Percentiles rank a stretch among this genome's conserved stretches.
Evolutionary conservation across 2,113 vertebrate genomes (phyloP).

Genomic region (Dendrocopos noguchii): DNA sequence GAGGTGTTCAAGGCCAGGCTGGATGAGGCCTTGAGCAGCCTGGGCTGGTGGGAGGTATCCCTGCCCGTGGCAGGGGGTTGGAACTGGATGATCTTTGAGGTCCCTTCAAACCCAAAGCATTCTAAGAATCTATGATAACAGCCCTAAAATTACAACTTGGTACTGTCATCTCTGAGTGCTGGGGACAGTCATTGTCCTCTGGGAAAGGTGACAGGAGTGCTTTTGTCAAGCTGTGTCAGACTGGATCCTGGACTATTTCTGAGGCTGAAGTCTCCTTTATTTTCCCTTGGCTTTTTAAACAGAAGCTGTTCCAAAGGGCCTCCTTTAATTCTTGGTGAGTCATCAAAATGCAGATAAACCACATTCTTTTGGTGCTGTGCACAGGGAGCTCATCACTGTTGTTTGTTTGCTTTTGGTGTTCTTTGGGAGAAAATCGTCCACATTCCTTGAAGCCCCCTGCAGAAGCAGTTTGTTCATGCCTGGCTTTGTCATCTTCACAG

Average conservation of each 20-base stretch:
- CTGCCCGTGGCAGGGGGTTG: no score
- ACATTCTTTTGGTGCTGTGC: slow-evolving; percentile 71
- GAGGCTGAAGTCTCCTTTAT: slow-evolving; percentile 13
- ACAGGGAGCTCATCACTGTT: slow-evolving; percentile 34
- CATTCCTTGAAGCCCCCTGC: neutral
- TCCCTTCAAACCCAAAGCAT: no score
- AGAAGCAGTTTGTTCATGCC: neutral
- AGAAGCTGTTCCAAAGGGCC: slow-evolving; percentile 66
- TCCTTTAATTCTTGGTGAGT: slow-evolving; percentile 68
- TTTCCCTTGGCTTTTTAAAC: slow-evolving; percentile 64
- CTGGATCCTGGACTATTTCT: neutral
- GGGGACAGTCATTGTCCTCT: neutral
- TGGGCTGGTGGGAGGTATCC: no score
- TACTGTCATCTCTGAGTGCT: neutral
- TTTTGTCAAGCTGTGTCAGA: neutral
- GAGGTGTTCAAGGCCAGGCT: no score
- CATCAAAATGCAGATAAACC: slow-evolving; percentile 76
- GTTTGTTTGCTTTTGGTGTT: neutral
- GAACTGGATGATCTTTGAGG: no score
- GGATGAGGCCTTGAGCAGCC: no score
- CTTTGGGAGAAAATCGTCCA: slow-evolving; percentile 2
- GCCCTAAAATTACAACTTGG: no score
- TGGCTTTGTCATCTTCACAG: neutral
- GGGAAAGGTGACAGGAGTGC: neutral
- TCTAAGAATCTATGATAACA: no score